Evolutionary conservation across 2,888 invertebrate genomes (phyloP).

Genomic region (Homarus gammarus): DNA sequence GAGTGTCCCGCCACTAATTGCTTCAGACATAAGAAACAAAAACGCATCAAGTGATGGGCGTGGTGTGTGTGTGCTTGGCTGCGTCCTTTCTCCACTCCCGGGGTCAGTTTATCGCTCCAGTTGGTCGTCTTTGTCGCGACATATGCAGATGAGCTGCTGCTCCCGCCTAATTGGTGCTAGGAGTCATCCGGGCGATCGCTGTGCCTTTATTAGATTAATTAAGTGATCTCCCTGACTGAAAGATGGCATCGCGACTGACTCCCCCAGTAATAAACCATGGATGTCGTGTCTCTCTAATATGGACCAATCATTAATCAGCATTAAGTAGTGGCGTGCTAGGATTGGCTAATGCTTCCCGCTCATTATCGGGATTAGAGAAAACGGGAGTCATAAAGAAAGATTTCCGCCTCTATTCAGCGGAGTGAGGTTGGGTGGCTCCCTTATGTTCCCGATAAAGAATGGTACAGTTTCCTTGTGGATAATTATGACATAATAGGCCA

Average conservation of each 20-base stretch:
- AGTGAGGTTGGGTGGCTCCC: slow-evolving; percentile 44
- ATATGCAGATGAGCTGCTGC: slow-evolving; percentile 63
- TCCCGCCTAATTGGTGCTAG: slow-evolving; percentile 48
- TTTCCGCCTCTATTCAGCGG: slow-evolving; percentile 49
- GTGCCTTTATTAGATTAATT: slow-evolving; percentile 61
- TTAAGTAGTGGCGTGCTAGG: slow-evolving; percentile 58
- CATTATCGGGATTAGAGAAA: slow-evolving; percentile 67
- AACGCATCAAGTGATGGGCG: slow-evolving; percentile 46
- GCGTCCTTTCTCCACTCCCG: slow-evolving; percentile 29
- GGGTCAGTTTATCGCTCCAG: slow-evolving; percentile 33
- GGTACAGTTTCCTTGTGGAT: slow-evolving; percentile 60
- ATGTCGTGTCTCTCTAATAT: slow-evolving; percentile 56
- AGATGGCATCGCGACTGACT: slow-evolving; percentile 20
- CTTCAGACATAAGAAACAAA: slow-evolving; percentile 49
- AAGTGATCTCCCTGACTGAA: slow-evolving; percentile 45
- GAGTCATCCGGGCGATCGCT: slow-evolving; percentile 50
- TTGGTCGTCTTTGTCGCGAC: slow-evolving; percentile 49
- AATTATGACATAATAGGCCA: slow-evolving; percentile 55
- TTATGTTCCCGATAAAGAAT: slow-evolving; percentile 58
- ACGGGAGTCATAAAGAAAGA: slow-evolving; percentile 68
- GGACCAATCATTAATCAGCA: slow-evolving; percentile 70
- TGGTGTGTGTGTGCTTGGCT: slow-evolving; percentile 25
- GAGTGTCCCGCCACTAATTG: slow-evolving; percentile 54
- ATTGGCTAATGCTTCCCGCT: slow-evolving; percentile 68
- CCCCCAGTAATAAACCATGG: slow-evolving; percentile 2